phyloP scores from a whole-genome alignment of 1,140 invertebrate genomes.

The Rhopalosiphum maidis region DNA sequence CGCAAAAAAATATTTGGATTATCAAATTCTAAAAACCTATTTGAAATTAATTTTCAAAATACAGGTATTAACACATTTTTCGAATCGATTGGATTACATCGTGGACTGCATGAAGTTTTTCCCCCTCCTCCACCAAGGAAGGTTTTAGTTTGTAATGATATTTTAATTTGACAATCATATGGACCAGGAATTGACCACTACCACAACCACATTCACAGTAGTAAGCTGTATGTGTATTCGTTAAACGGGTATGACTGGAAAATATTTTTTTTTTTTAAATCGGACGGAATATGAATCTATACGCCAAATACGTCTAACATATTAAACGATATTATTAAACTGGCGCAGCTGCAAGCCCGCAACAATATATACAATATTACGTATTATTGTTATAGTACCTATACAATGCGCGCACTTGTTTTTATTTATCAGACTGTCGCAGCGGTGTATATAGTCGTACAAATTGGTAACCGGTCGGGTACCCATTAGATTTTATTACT shows the following conservation, averaged over 20 bases:
- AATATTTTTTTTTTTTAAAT: not conserved
- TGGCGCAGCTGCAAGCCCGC: not conserved
- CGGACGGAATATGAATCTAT: not conserved
- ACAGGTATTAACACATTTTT: not conserved
- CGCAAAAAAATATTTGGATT: not conserved
- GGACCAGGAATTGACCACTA: too few species aligned
- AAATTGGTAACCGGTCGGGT: not conserved
- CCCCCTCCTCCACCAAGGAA: accelerated
- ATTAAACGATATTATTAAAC: not conserved
- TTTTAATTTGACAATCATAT: not conserved
- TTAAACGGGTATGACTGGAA: not conserved
- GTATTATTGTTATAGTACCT: not conserved
- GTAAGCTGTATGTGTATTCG: not conserved
- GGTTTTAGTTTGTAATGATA: not conserved
- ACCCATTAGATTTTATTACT: not conserved
- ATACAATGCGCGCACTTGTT: not conserved
- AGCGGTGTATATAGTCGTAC: not conserved
- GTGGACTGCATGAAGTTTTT: not conserved
- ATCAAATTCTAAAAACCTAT: not conserved
- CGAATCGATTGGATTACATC: not conserved
- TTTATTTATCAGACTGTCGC: constrained; percentile 9
- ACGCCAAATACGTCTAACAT: not conserved
- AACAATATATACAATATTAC: not conserved
- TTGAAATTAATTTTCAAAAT: not conserved
- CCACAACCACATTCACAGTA: not conserved